phyloP scores from a whole-genome alignment of 2,888 invertebrate species.

The Spilosoma lubricipeda region DNA sequence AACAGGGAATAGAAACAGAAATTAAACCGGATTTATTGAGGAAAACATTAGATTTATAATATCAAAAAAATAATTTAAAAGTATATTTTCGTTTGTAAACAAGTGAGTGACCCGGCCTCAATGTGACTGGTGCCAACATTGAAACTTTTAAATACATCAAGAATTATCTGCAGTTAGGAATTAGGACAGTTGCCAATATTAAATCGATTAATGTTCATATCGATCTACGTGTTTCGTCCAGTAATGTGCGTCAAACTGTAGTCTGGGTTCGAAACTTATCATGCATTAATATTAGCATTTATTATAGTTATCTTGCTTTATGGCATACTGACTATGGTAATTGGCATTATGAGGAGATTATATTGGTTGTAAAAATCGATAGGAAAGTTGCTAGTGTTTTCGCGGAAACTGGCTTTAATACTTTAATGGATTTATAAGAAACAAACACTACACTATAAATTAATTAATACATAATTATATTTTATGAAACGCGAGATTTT shows the following conservation, averaged over 20 bases:
- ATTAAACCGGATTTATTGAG: neutral
- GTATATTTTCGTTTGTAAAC: slow-evolving; percentile 4
- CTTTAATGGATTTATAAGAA: too few species aligned
- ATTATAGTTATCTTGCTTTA: slow-evolving; percentile 9
- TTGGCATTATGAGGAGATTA: neutral
- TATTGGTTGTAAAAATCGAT: neutral
- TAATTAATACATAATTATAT: too few species aligned
- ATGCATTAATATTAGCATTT: slow-evolving; percentile 17
- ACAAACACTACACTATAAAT: too few species aligned
- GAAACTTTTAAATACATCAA: slow-evolving; percentile 29
- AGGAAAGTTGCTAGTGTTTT: neutral
- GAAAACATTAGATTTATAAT: neutral
- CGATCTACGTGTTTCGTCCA: slow-evolving; percentile 26
- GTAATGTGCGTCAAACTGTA: slow-evolving; percentile 19
- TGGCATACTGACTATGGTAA: neutral
- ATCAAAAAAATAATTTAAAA: neutral
- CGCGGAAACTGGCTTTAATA: too few species aligned
- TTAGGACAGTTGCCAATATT: slow-evolving; percentile 49
- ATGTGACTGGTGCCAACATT: slow-evolving; percentile 19
- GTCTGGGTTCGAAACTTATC: slow-evolving; percentile 10
- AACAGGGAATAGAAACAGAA: neutral
- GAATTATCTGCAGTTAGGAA: slow-evolving; percentile 31
- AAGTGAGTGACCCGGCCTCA: slow-evolving; percentile 18
- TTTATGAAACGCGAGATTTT: too few species aligned
- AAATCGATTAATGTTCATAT: slow-evolving; percentile 42